A percentile compares a stretch with the other conserved stretches of the same genome.
phyloP scores from a whole-genome alignment of 2,113 vertebrate species.

The Amazona vittata region DNA sequence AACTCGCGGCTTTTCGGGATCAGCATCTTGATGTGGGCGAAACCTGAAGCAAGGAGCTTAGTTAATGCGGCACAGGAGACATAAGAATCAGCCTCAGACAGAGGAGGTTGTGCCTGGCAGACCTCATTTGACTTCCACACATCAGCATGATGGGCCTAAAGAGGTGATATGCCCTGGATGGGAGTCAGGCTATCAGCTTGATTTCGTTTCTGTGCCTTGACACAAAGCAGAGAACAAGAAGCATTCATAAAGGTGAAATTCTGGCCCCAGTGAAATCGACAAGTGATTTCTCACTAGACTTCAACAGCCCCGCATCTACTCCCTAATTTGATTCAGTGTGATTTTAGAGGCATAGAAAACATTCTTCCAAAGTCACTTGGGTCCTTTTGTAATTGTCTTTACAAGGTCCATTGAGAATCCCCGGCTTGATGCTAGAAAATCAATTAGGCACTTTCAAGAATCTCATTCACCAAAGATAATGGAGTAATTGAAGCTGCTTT shows the following conservation, averaged over 20 bases:
- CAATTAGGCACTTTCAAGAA: background rate
- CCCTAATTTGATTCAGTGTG: background rate
- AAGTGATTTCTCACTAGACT: background rate
- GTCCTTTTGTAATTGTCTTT: background rate
- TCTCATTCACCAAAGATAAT: background rate
- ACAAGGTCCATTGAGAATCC: background rate
- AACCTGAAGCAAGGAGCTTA: conserved; percentile 34
- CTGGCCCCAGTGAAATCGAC: background rate
- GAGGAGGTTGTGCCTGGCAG: background rate
- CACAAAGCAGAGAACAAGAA: conserved; percentile 3
- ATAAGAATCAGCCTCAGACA: background rate
- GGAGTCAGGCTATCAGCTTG: background rate
- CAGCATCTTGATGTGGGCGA: conserved; percentile 67
- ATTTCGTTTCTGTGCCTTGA: background rate
- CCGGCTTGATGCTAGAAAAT: background rate
- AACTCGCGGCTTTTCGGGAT: conserved; percentile 51
- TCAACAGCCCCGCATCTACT: background rate
- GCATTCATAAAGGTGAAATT: background rate
- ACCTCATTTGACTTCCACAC: background rate
- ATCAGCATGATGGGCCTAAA: background rate
- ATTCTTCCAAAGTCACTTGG: background rate
- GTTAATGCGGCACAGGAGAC: background rate
- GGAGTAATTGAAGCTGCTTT: background rate
- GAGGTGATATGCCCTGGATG: background rate
- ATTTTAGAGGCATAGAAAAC: background rate